A percentile compares a stretch with the other conserved stretches of the same genome.
Conservation (phyloP, 2,888 invertebrate genomes). For the Scaptomyza tumidula region DNA sequence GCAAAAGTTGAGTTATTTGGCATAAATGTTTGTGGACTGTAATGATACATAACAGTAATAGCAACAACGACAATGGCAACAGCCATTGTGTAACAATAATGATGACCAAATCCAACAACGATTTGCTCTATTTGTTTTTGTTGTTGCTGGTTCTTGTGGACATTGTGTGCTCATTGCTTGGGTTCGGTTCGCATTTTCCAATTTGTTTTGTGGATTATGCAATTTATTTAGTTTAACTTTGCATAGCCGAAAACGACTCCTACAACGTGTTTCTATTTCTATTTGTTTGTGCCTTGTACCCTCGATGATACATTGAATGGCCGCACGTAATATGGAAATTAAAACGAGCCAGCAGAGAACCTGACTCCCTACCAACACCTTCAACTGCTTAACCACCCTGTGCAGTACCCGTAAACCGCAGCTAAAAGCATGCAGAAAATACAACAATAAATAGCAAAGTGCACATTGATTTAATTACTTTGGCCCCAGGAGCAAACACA, state of each 20-base stretch:
- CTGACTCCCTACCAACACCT: background rate
- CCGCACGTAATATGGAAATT: slow-evolving; percentile 81
- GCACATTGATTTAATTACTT: slow-evolving; percentile 65
- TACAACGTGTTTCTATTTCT: slow-evolving; percentile 12
- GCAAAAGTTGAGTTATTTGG: slow-evolving; percentile 72
- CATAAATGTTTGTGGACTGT: slow-evolving; percentile 72
- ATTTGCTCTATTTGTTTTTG: slow-evolving; percentile 13
- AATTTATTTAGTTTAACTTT: slow-evolving; percentile 69
- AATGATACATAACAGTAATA: slow-evolving; percentile 35
- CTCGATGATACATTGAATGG: slow-evolving; percentile 75
- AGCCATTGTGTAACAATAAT: slow-evolving; percentile 49
- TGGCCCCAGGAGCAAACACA: slow-evolving; percentile 28
- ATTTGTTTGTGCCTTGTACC: slow-evolving; percentile 22
- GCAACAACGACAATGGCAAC: slow-evolving; percentile 22
- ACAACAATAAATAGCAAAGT: slow-evolving; percentile 27
- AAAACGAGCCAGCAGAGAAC: slow-evolving; percentile 41
- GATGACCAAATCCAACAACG: slow-evolving; percentile 39
- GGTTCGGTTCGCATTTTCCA: slow-evolving; percentile 65
- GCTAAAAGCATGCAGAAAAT: background rate
- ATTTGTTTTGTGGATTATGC: slow-evolving; percentile 69
- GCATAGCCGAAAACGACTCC: slow-evolving; percentile 46
- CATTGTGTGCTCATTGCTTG: slow-evolving; percentile 58
- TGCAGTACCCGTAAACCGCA: slow-evolving; percentile 1
- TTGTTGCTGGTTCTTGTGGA: slow-evolving; percentile 33
- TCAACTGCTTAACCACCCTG: background rate